Percentiles rank a stretch among this genome's conserved stretches.
Evolutionary conservation across 2,113 vertebrate species (phyloP).

Genomic region (Cromileptes altivelis): DNA sequence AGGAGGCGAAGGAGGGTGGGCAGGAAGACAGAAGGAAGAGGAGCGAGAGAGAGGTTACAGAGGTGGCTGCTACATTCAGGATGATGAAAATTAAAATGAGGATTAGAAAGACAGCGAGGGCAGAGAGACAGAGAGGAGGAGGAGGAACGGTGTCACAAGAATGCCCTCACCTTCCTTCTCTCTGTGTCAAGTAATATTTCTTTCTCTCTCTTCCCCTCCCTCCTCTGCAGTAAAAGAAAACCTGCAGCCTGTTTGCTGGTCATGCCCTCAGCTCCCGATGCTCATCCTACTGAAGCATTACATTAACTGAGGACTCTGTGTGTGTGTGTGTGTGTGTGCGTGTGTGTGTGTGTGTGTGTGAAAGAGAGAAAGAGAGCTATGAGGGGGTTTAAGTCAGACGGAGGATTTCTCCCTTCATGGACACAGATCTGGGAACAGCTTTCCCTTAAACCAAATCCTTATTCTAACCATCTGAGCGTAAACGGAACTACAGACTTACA

Average conservation of each 20-base stretch:
- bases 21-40: conserved; percentile 16
- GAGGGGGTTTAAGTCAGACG: conserved; percentile 55
- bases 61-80: conserved; percentile 50
- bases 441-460: conserved; percentile 71
- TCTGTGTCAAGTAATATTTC: conserved; percentile 56
- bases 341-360: conserved; percentile 3
- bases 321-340: conserved; percentile 23
- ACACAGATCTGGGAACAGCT: conserved; percentile 66
- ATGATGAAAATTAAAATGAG: conserved; percentile 75
- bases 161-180: conserved; percentile 59
- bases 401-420: conserved; percentile 65
- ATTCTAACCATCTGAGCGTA: conserved; percentile 63
- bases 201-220: conserved; percentile 11
- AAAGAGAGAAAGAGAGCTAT: conserved; percentile 9
- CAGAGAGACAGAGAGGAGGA: conserved; percentile 42
- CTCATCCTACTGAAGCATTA: conserved; percentile 68
- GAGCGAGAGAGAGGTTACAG: conserved; percentile 51
- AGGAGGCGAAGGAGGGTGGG: not conserved
- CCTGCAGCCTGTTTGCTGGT: conserved; percentile 64
- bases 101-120: conserved; percentile 57
- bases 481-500: conserved; percentile 57
- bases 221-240: conserved; percentile 53
- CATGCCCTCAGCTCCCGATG: conserved; percentile 58
- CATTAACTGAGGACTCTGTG: conserved; percentile 66
- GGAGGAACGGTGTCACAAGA: conserved; percentile 51